These are phyloP conservation scores for Ganaspis sp. DNA, from an alignment of 1,140 invertebrate species.

Conservation along the genomic window DNA sequence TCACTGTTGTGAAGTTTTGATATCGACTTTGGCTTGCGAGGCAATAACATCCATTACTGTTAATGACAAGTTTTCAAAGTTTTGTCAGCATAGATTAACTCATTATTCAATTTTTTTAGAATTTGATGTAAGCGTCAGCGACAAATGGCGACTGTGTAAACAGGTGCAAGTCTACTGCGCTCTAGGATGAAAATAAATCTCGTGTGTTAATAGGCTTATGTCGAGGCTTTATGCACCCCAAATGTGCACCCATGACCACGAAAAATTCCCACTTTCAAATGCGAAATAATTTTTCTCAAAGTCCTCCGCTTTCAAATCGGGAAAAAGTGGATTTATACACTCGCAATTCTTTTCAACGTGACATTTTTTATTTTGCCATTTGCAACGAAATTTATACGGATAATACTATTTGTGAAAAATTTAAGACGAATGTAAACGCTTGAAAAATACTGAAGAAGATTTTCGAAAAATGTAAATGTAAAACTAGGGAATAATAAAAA, in stretches of 20 bases:
- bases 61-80: no score
- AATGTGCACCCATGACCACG: conserved; percentile 31
- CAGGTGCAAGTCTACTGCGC: conserved; percentile 30
- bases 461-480: no score
- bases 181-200: conserved; percentile 49
- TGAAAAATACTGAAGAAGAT: no score
- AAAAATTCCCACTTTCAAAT: neutral
- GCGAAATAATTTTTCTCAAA: neutral
- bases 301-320: neutral
- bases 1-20: no score
- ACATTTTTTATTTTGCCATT: neutral
- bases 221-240: conserved; percentile 43
- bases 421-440: no score
- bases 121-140: neutral
- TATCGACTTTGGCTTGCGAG: no score
- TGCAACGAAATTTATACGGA: no score
- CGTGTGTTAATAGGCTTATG: conserved; percentile 50
- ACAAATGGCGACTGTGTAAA: conserved; percentile 1
- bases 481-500: no score
- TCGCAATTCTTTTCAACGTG: neutral
- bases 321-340: neutral
- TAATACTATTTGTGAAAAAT: no score
- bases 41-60: no score
- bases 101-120: no score
- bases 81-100: no score